Evolutionary conservation across 2,888 invertebrate genomes (phyloP), one percentile per base, ranked within the genome.

Genomic region (Yponomeuta evonymella): DNA sequence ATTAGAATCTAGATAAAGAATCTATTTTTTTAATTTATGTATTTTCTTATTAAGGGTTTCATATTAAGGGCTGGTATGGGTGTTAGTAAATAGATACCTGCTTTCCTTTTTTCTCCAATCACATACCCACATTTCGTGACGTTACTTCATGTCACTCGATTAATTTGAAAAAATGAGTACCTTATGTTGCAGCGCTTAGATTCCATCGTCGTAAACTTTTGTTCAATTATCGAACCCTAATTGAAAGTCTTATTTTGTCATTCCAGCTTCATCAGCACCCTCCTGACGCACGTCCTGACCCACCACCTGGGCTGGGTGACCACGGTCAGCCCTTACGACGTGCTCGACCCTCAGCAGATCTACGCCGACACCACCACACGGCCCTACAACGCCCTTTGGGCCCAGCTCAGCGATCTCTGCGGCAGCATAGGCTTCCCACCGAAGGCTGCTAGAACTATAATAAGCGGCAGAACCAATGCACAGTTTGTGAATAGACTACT

Each of bases 271-370:
- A 94, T 98, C 80, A 98, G 97, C 84, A 97, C 97, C 30, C 93
- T 98, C 74, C 85, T 98, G 70, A 98, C 98, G 8, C 97, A 97
- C 73, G 96, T 98, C 68, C 89, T 98, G 70, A 98, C 98, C 0
- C 95, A 98, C 85, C 98, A 98, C 83, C 93, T 98, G 63, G 97
- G 97, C 29, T 98, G 98, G 98, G 97, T 98, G 71, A 94, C 96
- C 48, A 97, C 97, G 0, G 95, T 97, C 23, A 92, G 92, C 74
- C 92, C 93, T 0, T 92, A 91, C 78, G 92, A 90, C 72, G 82
- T 83, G 72, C 76, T 85, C 65, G 86, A 86, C 70, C 79, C 81
- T 15, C 79, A 79, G n/a, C 74, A 78, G 51, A 93, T 93, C 73
- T 94, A 94, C 80, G 71, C 75, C 12, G 72, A 76, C 69, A 0